phyloP scores from a whole-genome alignment of 2,797 vertebrate species.

The Acipenser ruthenus region DNA sequence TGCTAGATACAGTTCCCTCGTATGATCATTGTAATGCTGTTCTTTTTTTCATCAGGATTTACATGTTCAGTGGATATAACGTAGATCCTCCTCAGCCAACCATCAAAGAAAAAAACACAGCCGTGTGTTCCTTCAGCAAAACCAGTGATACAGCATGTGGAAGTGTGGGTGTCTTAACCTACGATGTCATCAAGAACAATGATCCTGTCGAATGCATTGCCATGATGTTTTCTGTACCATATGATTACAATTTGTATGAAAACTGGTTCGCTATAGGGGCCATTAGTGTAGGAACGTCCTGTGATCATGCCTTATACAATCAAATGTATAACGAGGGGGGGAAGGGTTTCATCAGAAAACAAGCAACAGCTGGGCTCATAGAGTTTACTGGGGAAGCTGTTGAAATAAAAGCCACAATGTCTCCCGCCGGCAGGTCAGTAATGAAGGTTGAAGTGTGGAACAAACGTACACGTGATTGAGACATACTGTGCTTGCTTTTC shows the following conservation, averaged over 20 bases:
- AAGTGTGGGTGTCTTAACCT: conserved; percentile 45
- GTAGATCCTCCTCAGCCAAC: conserved; percentile 54
- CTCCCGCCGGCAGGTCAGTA: too few relatives aligned
- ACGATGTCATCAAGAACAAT: conserved; percentile 44
- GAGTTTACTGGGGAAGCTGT: too few relatives aligned
- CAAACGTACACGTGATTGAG: too few relatives aligned
- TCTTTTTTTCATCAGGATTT: conserved; percentile 35
- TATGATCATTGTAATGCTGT: too few relatives aligned
- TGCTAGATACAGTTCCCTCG: too few relatives aligned
- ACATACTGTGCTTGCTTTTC: too few relatives aligned
- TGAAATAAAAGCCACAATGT: too few relatives aligned
- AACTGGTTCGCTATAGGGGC: conserved; percentile 47
- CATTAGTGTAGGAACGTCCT: conserved; percentile 29
- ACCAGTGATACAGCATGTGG: conserved; percentile 47
- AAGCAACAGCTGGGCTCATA: too few relatives aligned
- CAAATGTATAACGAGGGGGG: conserved; percentile 43
- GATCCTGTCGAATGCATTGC: too few relatives aligned
- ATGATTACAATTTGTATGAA: conserved; percentile 47
- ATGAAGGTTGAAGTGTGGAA: too few relatives aligned
- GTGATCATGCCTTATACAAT: conserved; percentile 48
- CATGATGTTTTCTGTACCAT: conserved; percentile 33
- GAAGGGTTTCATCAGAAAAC: conserved; percentile 39
- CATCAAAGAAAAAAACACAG: conserved; percentile 26
- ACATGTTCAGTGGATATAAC: conserved; percentile 47
- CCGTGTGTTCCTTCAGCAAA: conserved; percentile 53